These are phyloP conservation scores for Tokudaia muenninki DNA, from an alignment of 2,797 vertebrate species.

Conservation along the genomic window DNA sequence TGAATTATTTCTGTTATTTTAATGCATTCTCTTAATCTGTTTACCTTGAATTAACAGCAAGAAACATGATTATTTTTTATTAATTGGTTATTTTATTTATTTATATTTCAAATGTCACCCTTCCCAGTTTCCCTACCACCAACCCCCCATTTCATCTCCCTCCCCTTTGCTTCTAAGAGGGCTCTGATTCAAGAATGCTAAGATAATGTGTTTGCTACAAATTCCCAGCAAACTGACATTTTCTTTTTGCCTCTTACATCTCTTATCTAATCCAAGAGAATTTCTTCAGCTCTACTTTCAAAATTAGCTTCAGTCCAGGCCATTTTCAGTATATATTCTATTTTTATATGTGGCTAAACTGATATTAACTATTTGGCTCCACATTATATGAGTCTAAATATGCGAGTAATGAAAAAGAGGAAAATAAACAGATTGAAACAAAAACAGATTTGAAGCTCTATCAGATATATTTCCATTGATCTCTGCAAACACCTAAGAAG, in stretches of 20 bases:
- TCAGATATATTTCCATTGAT: background rate
- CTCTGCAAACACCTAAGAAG: background rate
- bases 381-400: background rate
- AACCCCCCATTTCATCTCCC: too few species aligned
- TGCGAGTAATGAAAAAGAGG: background rate
- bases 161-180: too few species aligned
- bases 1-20: background rate
- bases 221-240: background rate
- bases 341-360: background rate
- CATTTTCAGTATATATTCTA: background rate
- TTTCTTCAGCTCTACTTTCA: background rate
- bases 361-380: background rate
- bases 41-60: background rate
- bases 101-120: too few species aligned
- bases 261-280: background rate
- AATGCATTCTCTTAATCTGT: background rate
- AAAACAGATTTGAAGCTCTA: background rate
- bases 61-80: too few species aligned
- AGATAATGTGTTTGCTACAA: background rate
- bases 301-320: background rate
- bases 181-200: background rate
- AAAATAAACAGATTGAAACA: background rate
- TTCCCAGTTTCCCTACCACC: too few species aligned
- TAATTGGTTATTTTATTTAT: too few species aligned
- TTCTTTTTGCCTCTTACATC: background rate